phyloP scores from a whole-genome alignment of 2,113 vertebrate genomes.

The Eublepharis macularius region DNA sequence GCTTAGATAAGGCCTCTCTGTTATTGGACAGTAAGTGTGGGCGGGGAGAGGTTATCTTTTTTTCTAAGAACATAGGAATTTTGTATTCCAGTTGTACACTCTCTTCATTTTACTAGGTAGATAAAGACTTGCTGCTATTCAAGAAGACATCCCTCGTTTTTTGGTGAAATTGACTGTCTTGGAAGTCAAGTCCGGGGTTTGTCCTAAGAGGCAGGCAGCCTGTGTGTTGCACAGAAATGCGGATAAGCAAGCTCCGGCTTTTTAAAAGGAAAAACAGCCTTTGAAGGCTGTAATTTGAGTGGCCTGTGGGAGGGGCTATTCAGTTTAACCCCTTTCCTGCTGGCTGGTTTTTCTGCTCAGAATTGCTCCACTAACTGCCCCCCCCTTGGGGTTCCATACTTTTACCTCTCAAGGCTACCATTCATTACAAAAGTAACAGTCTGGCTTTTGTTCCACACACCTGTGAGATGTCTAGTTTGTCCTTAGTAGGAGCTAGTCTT shows the following conservation, averaged over 20 bases:
- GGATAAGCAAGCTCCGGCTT: neutral
- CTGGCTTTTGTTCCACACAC: neutral
- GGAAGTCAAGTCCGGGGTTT: neutral
- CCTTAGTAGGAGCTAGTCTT: neutral
- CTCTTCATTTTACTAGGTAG: neutral
- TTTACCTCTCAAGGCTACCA: neutral
- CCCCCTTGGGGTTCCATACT: too few relatives aligned
- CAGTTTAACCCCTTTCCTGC: neutral
- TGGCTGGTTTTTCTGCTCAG: neutral
- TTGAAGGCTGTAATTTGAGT: neutral
- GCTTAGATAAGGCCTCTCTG: neutral
- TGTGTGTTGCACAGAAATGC: neutral
- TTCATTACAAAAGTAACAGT: neutral
- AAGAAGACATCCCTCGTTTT: too few relatives aligned
- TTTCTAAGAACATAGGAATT: neutral
- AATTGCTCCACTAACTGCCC: neutral
- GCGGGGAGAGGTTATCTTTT: neutral
- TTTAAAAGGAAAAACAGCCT: neutral
- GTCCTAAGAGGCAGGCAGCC: too few relatives aligned
- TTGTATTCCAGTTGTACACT: neutral
- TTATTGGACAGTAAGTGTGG: neutral
- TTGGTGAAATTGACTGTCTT: neutral
- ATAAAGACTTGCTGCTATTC: neutral
- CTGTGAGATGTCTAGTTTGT: neutral
- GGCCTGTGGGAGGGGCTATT: too few relatives aligned